Evolutionary conservation across 2,113 vertebrate genomes (phyloP).

Genomic region (Ochotona princeps): DNA sequence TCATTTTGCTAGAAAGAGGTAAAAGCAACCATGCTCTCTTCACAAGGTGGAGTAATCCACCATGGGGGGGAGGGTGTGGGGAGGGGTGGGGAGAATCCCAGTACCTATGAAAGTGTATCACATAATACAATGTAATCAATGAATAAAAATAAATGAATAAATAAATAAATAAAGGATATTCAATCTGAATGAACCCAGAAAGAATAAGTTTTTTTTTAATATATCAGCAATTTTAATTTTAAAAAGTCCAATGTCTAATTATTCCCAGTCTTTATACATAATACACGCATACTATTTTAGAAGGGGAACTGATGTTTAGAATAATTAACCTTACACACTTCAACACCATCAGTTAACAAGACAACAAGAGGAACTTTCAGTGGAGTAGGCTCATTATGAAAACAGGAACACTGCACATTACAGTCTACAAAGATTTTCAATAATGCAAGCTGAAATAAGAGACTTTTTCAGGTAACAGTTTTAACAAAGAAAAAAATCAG

Average conservation of each 20-base stretch:
- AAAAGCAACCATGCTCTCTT: accelerated
- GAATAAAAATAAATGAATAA: no score
- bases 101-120: no score
- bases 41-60: no score
- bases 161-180: no score
- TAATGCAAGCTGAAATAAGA: slow-evolving; percentile 56
- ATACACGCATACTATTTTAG: not conserved
- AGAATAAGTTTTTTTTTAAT: not conserved
- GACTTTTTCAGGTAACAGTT: not conserved
- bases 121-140: no score
- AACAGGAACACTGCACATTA: not conserved
- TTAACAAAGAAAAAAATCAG: slow-evolving; percentile 19
- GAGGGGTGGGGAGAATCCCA: no score
- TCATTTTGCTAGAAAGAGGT: not conserved
- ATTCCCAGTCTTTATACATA: not conserved
- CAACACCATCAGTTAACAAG: slow-evolving; percentile 8
- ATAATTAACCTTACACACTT: not conserved
- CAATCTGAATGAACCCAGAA: not conserved
- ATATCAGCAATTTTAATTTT: not conserved
- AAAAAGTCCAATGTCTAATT: not conserved
- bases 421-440: slow-evolving; percentile 44
- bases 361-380: not conserved
- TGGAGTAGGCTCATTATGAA: not conserved
- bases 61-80: no score
- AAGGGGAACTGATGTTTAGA: not conserved